Evolutionary conservation across 2,797 vertebrate genomes (phyloP), one percentile per base, ranked within the genome.

Genomic region (Spondyliosoma cantharus): DNA sequence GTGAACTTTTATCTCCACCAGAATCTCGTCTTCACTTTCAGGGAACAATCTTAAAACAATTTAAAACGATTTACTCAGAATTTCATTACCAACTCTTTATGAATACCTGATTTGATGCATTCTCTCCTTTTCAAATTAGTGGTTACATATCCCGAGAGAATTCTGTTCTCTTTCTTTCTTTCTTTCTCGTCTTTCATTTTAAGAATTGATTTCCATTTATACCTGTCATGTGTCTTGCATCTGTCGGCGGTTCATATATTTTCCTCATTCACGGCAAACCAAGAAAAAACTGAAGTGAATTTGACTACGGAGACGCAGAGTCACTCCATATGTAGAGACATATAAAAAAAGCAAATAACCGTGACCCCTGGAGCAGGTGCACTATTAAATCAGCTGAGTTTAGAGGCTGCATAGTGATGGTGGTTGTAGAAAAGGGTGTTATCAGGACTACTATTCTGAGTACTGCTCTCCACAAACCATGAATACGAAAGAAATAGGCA

Each of bases 401-500:
- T 78, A 50, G 29, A 52, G 63, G 63, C 54, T 43, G 62, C 69
- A 68, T 49, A 27, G 16, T 56, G 70, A 60, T 58, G 32, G 65
- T 17, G 37, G 27, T 20, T 71, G 69, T 77, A 73, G 74, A 80
- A 77, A 80, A 74, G 0, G 19, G 16, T 69, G 65, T 58, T 74
- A 80, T 89, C 48, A 71, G 59, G 79, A 60, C 32, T 27, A 48
- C 58, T 76, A 75, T 63, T 83, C 76, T n/a, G 74, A 89, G 71
- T 25, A 66, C 68, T 64, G 80, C 78, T 83, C 65, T 64, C 75
- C 71, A 75, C 65, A 88, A 84, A 77, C 50, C 82, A 86, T 79
- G 78, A 87, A 91, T 88, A 72, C 6, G 19, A 85, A 87, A 83
- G 78, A 83, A 80, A 88, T 70, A 58, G 43, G 61, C 62, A 91